phyloP scores from a whole-genome alignment of 1,140 invertebrate species.

The Liolophura sinensis region DNA sequence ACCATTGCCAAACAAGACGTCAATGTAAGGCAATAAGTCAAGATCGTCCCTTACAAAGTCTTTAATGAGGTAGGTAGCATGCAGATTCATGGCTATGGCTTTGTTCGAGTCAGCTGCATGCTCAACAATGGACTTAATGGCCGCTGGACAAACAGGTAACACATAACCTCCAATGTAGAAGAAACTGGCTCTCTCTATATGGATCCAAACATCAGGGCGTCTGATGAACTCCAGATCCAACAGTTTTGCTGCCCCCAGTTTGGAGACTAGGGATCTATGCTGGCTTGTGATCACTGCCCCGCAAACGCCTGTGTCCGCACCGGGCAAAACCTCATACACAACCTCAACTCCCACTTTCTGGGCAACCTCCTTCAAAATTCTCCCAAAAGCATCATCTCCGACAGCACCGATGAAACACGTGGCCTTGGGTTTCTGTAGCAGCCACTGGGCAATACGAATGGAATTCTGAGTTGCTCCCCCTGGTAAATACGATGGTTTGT shows the following conservation, averaged over 20 bases:
- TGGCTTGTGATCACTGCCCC: conserved; percentile 67
- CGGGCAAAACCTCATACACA: conserved; percentile 68
- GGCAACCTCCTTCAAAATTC: conserved; percentile 84
- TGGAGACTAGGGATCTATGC: conserved; percentile 88
- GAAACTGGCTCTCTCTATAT: conserved; percentile 79
- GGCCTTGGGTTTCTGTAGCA: conserved; percentile 75
- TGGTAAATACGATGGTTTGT: conserved; percentile 85
- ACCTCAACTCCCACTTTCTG: conserved; percentile 83
- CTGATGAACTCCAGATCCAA: conserved; percentile 87
- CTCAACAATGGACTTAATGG: conserved; percentile 80
- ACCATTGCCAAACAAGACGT: conserved; percentile 97
- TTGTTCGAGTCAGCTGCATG: conserved; percentile 75
- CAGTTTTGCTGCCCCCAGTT: conserved; percentile 90
- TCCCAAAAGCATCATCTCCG: conserved; percentile 86
- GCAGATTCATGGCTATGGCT: conserved; percentile 90
- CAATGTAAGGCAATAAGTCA: conserved; percentile 86
- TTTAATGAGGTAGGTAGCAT: conserved; percentile 92
- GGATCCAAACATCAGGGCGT: conserved; percentile 71
- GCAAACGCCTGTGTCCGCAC: conserved; percentile 79
- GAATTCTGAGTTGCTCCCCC: conserved; percentile 97
- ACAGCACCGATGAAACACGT: conserved; percentile 93
- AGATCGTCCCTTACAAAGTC: conserved; percentile 84
- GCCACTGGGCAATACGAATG: conserved; percentile 90
- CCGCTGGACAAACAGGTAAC: conserved; percentile 87
- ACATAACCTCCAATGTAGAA: conserved; percentile 96